Evolutionary conservation across 2,797 vertebrate species (phyloP), one percentile per base, ranked within the genome.

Genomic region (Semaprochilodus insignis): DNA sequence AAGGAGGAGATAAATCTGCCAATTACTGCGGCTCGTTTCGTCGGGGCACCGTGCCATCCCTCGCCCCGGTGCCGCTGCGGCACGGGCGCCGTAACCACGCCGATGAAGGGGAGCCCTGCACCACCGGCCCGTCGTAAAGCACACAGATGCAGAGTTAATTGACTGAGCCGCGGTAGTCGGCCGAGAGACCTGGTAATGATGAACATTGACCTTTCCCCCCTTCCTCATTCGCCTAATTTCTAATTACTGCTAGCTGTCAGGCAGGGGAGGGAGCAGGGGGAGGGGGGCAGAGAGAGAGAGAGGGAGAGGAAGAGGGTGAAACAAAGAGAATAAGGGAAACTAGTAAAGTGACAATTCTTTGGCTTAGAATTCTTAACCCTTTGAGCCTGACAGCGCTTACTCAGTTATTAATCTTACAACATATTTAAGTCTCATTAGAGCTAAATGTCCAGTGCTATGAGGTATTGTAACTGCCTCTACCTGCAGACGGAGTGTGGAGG

Each of bases 91-190:
- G 95, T 97, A 96, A 96, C 95, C 95, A 95, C 96, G 96, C 94
- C 51, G 91, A 92, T 92, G 95, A 96, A 96, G 96, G 97, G 95
- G 92, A 92, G 89, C 92, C 88, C 95, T 85, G 88, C 90, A 91
- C 94, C 95, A 91, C 89, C 93, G 72, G 89, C 82, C 95, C 95
- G 95, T 97, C 96, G 95, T 98, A 97, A 99, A 98, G 96, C 97
- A 97, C 96, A 97, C 97, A 98, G 97, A 98, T 97, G 97, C 96
- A 95, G 96, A 96, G 97, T 98, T 99, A 98, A 99, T 97, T 97
- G 97, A 97, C 96, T 97, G 97, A 96, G 94, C 94, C 96, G 95
- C 95, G 94, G 95, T 96, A 94, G 90, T 96, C 94, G 90, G 93
- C 93, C 95, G 93, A 96, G 96, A 93, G 94, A 95, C 96, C 93